These are phyloP conservation scores for Pomacea canaliculata DNA, from an alignment of 2,888 invertebrate species.

Conservation along the genomic window DNA sequence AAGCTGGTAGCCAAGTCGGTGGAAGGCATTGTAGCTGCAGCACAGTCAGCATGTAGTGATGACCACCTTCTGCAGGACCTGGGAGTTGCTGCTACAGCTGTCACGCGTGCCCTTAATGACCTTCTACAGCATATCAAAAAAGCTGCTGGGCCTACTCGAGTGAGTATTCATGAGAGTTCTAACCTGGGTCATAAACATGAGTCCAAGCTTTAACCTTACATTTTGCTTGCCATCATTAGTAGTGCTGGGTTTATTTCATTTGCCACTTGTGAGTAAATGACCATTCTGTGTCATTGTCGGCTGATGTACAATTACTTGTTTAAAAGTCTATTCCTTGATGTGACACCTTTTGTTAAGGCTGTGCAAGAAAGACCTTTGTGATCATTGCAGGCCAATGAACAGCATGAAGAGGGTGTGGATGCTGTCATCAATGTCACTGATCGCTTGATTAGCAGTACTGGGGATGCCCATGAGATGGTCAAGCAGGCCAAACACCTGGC, in stretches of 20 bases:
- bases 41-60: slow-evolving; percentile 76
- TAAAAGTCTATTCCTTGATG: no score
- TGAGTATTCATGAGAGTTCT: slow-evolving; percentile 19
- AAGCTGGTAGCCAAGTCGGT: slow-evolving; percentile 93
- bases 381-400: slow-evolving; percentile 48
- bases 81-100: slow-evolving; percentile 87
- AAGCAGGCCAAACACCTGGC: slow-evolving; percentile 90
- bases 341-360: no score
- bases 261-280: no score
- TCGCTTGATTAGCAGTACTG: slow-evolving; percentile 84
- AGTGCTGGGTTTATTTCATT: no score
- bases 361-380: no score
- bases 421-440: slow-evolving; percentile 91
- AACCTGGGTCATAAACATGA: no score
- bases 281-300: no score
- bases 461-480: slow-evolving; percentile 94
- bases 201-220: no score
- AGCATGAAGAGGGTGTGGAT: slow-evolving; percentile 86
- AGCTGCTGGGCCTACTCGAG: slow-evolving; percentile 66
- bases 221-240: no score
- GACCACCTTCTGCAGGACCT: slow-evolving; percentile 82
- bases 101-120: slow-evolving; percentile 88
- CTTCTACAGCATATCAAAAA: slow-evolving; percentile 89
- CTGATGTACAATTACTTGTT: background rate
- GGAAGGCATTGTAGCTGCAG: slow-evolving; percentile 83